Evolutionary conservation across 35 echinoderm and acorn worm genomes (phyloP).

Genomic region (Ophiothrix spiculata): DNA sequence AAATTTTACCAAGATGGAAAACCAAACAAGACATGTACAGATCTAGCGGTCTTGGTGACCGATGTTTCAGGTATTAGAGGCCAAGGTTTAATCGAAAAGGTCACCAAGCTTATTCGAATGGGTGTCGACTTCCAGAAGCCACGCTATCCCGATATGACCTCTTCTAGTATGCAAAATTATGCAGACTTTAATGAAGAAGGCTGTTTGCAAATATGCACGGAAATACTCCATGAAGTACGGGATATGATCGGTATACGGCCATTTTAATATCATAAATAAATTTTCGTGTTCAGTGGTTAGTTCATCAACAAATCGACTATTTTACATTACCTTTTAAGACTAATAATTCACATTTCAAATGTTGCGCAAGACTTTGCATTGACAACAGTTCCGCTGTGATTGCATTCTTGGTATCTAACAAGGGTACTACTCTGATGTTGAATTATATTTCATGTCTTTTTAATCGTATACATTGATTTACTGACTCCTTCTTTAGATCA

Average conservation of each 20-base stretch:
- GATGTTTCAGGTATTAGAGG: neutral
- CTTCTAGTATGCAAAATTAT: neutral
- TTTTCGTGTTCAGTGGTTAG: no score
- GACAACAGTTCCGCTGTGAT: no score
- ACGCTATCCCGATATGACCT: neutral
- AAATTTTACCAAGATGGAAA: conserved; percentile 12
- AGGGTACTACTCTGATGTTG: no score
- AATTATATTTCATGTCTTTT: no score
- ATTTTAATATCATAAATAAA: no score
- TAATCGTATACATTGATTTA: no score
- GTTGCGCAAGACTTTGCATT: no score
- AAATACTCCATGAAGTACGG: conserved; percentile 3
- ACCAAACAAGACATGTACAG: neutral
- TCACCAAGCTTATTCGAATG: conserved; percentile 2
- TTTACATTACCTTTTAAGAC: no score
- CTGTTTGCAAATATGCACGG: neutral
- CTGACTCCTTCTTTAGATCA: no score
- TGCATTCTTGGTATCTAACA: no score
- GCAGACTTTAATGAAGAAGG: neutral
- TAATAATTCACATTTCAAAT: no score
- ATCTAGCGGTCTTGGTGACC: neutral
- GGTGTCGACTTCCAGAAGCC: conserved; percentile 20
- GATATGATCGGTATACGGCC: conserved; percentile 24
- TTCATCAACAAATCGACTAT: no score
- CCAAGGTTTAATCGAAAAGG: neutral